phyloP scores from a whole-genome alignment of 2,888 invertebrate genomes.

The Perizoma flavofasciatum region DNA sequence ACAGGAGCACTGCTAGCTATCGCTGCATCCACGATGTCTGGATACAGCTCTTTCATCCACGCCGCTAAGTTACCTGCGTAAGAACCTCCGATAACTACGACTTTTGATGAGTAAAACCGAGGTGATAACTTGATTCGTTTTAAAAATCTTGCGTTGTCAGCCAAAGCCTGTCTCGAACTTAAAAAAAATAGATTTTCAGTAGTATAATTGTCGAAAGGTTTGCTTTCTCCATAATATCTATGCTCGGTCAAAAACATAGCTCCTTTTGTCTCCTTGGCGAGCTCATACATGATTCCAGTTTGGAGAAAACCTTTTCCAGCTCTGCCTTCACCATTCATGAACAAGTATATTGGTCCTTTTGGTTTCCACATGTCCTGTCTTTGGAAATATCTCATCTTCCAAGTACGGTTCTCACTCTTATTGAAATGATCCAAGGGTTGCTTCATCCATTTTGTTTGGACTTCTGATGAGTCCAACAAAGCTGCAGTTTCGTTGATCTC shows the following conservation, averaged over 20 bases:
- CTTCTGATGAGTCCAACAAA: slow-evolving; percentile 39
- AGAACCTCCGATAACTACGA: slow-evolving; percentile 71
- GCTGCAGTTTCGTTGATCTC: slow-evolving; percentile 44
- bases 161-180: slow-evolving; percentile 67
- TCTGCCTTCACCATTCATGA: slow-evolving; percentile 64
- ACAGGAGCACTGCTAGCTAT: slow-evolving; percentile 74
- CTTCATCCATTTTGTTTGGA: slow-evolving; percentile 56
- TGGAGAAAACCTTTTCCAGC: slow-evolving; percentile 56
- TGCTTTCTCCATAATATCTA: slow-evolving; percentile 72
- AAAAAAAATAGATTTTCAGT: slow-evolving; percentile 61
- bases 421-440: slow-evolving; percentile 71
- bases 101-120: slow-evolving; percentile 57
- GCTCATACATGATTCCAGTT: slow-evolving; percentile 62
- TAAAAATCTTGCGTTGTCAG: slow-evolving; percentile 62
- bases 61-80: slow-evolving; percentile 74
- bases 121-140: slow-evolving; percentile 50
- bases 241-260: slow-evolving; percentile 69
- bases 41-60: slow-evolving; percentile 69
- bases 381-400: slow-evolving; percentile 71
- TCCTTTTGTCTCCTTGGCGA: slow-evolving; percentile 71
- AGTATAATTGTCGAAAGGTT: slow-evolving; percentile 57
- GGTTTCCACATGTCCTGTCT: slow-evolving; percentile 58
- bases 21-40: slow-evolving; percentile 68
- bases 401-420: slow-evolving; percentile 52
- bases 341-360: slow-evolving; percentile 65